phyloP scores from a whole-genome alignment of 1,140 invertebrate species.

The Polypedilum vanderplanki region DNA sequence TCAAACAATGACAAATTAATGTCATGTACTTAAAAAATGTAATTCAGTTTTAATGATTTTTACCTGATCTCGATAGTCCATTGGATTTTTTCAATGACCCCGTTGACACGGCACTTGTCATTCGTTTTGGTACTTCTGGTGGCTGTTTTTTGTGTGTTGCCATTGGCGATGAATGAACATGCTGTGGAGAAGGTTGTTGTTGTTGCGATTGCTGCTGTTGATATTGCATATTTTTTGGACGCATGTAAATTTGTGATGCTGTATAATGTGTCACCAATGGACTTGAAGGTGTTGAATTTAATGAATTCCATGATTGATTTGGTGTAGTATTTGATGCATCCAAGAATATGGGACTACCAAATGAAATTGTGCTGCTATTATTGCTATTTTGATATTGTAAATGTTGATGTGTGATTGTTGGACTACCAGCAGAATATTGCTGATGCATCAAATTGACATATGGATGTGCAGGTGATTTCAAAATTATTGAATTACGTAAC shows the following conservation, averaged over 20 bases:
- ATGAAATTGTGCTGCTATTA: background rate
- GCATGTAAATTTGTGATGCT: slow-evolving; percentile 44
- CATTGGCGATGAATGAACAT: background rate
- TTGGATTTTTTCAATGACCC: slow-evolving; percentile 42
- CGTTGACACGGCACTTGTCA: slow-evolving; percentile 45
- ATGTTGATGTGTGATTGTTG: background rate
- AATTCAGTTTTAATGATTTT: background rate
- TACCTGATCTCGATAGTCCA: background rate
- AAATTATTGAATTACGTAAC: background rate
- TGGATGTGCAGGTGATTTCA: slow-evolving; percentile 35
- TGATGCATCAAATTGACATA: slow-evolving; percentile 42
- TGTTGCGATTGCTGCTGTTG: background rate
- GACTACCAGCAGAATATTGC: slow-evolving; percentile 30
- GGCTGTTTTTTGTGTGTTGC: slow-evolving; percentile 47
- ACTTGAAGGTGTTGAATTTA: slow-evolving; percentile 36
- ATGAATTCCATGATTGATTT: slow-evolving; percentile 28
- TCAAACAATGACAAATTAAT: background rate
- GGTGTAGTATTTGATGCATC: background rate
- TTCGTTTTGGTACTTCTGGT: slow-evolving; percentile 74
- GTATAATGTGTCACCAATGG: slow-evolving; percentile 41
- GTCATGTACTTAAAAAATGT: background rate
- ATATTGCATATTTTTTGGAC: slow-evolving; percentile 33
- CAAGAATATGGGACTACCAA: slow-evolving; percentile 23
- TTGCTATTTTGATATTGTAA: slow-evolving; percentile 12
- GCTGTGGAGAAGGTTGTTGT: background rate